Evolutionary conservation across 2,113 vertebrate genomes (phyloP).

Genomic region (Craseonycteris thonglongyai): DNA sequence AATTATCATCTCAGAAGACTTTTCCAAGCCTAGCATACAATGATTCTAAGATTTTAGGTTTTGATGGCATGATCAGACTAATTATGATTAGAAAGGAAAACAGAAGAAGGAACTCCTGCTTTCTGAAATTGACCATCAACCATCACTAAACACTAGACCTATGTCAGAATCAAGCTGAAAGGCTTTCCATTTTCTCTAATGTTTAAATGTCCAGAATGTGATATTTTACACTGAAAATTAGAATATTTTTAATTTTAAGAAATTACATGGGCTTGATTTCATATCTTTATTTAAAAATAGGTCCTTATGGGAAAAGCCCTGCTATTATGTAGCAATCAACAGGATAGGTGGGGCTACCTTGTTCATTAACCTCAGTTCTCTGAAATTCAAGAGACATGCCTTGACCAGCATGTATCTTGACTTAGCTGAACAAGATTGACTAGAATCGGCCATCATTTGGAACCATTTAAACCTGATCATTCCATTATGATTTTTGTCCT

Average conservation of each 20-base stretch:
- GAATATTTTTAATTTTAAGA: conserved; percentile 38
- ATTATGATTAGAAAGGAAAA: background rate
- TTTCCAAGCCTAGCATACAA: background rate
- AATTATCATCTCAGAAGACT: background rate
- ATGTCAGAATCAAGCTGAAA: conserved; percentile 14
- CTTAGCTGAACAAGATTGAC: background rate
- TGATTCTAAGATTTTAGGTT: background rate
- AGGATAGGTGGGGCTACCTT: background rate
- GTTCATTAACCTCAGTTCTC: background rate
- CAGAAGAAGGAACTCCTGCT: background rate
- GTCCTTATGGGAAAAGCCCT: background rate
- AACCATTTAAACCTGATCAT: background rate
- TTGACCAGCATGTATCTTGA: background rate
- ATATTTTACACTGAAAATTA: conserved; percentile 26
- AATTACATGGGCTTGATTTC: background rate
- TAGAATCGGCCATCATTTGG: background rate
- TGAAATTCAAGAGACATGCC: background rate
- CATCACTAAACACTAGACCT: background rate
- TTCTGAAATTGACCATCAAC: conserved; percentile 4
- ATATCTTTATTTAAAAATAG: background rate
- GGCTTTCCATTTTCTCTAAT: conserved; percentile 27
- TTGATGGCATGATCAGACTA: background rate
- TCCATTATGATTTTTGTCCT: background rate
- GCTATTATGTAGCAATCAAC: background rate
- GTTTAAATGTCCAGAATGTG: background rate